Base-by-base conservation (phyloP, 2,113 vertebrate genomes). In the Uria aalge region DNA sequence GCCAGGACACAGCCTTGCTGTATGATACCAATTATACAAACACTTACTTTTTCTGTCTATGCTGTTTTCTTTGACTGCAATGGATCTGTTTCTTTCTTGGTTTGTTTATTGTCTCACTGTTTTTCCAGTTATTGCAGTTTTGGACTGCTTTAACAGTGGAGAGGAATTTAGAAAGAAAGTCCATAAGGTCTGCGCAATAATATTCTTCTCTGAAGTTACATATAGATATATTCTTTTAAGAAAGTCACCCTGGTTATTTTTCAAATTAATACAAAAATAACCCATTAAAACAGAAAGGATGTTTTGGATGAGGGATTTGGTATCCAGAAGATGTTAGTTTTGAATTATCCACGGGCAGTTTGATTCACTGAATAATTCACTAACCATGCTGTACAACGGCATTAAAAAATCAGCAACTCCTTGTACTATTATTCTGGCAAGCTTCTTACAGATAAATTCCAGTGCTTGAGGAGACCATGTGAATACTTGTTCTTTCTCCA, bases 331-430 rank as follows among this genome's bases (percentile, higher is more conserved):
- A 76, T 85, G 90, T 22, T 88, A 50, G n/a, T 80, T 96, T 77
- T 95, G 74, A 95, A 94, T 96, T 94, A 96, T 94, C 91, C 89
- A 81, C 57, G 72, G 87, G 45, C 52, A 89, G 92, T 93, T 95
- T 96, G 89, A 88, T 88, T 64, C 76, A 86, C 23, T 93, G 74
- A 95, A 93, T 97, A 85, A 80, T 95, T 98, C 72, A 96, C 71
- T 85, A 96, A 32, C 32, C 57, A 17, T 45, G 62, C 41, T 57
- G 62, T 86, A 74, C 30, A 86, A 74, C 5, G 6, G 19, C 69
- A 88, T 85, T 96, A 93, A 94, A 85, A 96, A 95, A 93, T 72
- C 85, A 80, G 32, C 41, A 92, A 30, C 21, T 45, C 41, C 36
- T 86, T 63, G 15, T 94, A 34, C 34, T 84, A 43, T 69, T 80